These are phyloP conservation scores for Terebella lapidaria DNA, from an alignment of 2,888 invertebrate species.

Conservation along the genomic window DNA sequence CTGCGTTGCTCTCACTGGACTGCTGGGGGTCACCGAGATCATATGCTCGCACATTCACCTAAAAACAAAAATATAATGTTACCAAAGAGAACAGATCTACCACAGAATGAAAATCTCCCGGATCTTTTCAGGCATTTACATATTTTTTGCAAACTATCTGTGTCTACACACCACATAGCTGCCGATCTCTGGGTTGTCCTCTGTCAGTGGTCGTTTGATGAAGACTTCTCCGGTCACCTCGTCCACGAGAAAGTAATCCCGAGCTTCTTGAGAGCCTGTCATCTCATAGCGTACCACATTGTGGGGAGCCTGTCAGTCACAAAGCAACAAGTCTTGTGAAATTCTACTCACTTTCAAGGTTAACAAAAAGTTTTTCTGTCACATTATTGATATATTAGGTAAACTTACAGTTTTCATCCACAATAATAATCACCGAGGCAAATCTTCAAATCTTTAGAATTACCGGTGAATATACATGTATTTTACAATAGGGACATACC, in stretches of 20 bases:
- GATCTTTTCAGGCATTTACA: too few relatives aligned
- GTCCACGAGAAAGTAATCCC: constrained; percentile 22
- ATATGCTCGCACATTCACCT: constrained; percentile 21
- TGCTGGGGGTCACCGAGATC: constrained; percentile 34
- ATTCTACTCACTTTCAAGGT: not conserved
- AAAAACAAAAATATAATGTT: constrained; percentile 2
- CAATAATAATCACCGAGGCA: too few relatives aligned
- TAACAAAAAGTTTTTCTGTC: too few relatives aligned
- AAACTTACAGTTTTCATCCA: too few relatives aligned
- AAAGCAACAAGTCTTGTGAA: not conserved
- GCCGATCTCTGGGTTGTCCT: constrained; percentile 8
- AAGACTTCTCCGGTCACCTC: constrained; percentile 22
- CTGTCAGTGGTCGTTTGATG: constrained; percentile 22
- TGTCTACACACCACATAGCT: too few relatives aligned
- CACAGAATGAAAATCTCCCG: too few relatives aligned
- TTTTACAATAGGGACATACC: too few relatives aligned
- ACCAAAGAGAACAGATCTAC: too few relatives aligned
- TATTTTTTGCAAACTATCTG: too few relatives aligned
- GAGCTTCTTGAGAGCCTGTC: constrained; percentile 19
- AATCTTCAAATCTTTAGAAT: too few relatives aligned
- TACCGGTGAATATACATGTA: too few relatives aligned
- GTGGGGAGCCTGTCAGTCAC: constrained; percentile 29
- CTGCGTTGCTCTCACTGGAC: constrained; percentile 20
- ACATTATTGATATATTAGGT: too few relatives aligned
- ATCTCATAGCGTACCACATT: constrained; percentile 35